Conservation (phyloP, 2,888 invertebrate species). For the Ophioninae sp. region DNA sequence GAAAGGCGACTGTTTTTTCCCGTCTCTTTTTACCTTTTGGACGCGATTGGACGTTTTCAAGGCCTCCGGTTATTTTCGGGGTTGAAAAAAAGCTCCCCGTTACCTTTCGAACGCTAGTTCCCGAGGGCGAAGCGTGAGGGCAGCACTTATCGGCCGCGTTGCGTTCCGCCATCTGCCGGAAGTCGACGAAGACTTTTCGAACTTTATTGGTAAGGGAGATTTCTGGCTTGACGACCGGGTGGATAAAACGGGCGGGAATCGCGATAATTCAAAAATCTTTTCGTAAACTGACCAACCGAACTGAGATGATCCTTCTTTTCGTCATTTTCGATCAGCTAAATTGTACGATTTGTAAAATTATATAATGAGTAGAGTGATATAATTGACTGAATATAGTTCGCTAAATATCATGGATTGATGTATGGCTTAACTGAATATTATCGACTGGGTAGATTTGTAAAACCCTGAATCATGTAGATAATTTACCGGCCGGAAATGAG, state of each 20-base stretch:
- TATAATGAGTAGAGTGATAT: too few relatives aligned
- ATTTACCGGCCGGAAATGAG: too few relatives aligned
- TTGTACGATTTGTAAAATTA: too few relatives aligned
- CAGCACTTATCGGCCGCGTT: neutral
- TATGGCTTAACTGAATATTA: too few relatives aligned
- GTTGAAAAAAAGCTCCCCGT: conserved; percentile 29
- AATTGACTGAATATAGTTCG: too few relatives aligned
- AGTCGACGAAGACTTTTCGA: neutral
- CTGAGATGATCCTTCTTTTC: too few relatives aligned
- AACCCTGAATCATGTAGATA: too few relatives aligned
- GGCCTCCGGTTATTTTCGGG: conserved; percentile 25
- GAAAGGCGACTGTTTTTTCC: neutral
- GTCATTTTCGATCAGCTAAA: too few relatives aligned
- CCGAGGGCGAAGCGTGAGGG: neutral
- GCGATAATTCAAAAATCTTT: neutral
- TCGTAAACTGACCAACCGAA: too few relatives aligned
- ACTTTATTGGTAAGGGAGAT: neutral
- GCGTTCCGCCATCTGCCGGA: neutral
- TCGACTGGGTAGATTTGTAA: too few relatives aligned
- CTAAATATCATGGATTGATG: too few relatives aligned
- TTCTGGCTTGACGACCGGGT: neutral
- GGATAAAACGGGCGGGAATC: neutral
- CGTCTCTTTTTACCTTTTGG: neutral
- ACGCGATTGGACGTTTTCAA: neutral
- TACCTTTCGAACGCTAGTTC: neutral